Percentiles rank a stretch among this genome's conserved stretches.
phyloP scores from a whole-genome alignment of 2,113 vertebrate species.

The Aldabrachelys gigantea region DNA sequence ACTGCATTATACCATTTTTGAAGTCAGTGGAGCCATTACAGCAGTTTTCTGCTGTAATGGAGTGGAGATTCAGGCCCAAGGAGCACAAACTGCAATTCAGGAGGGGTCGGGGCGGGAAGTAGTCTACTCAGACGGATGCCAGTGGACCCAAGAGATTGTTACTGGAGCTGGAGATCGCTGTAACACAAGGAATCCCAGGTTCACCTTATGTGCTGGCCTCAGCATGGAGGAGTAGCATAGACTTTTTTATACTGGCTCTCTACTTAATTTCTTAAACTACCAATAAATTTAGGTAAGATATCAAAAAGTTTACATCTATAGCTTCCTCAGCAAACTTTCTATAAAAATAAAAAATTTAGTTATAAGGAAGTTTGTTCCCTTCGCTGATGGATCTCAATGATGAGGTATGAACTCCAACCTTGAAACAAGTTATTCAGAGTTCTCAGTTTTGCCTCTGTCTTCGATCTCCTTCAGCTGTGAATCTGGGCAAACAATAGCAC shows the following conservation, averaged over 20 bases:
- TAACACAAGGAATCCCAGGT: not conserved
- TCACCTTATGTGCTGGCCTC: not conserved
- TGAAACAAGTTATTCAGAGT: not conserved
- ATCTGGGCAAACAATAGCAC: not conserved
- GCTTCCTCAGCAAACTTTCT: not conserved
- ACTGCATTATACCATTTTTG: not conserved
- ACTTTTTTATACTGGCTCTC: not conserved
- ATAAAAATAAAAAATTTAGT: not conserved
- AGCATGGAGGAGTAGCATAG: not conserved
- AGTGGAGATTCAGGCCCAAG: not conserved
- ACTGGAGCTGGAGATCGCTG: not conserved
- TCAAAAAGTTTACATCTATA: not conserved
- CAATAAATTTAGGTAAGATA: not conserved
- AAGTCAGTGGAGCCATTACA: not conserved
- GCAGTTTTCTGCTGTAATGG: not conserved
- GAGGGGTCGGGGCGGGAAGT: not conserved
- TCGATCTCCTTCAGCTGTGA: not conserved
- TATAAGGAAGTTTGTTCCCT: not conserved
- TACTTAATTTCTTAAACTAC: not conserved
- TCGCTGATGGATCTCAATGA: not conserved
- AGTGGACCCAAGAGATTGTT: not conserved
- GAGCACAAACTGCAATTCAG: not conserved
- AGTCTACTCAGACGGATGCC: not conserved
- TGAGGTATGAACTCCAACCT: not conserved
- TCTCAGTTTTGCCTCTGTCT: not conserved